These are phyloP conservation scores for Ispidina lecontei DNA, from an alignment of 2,797 vertebrate species.

Conservation along the genomic window DNA sequence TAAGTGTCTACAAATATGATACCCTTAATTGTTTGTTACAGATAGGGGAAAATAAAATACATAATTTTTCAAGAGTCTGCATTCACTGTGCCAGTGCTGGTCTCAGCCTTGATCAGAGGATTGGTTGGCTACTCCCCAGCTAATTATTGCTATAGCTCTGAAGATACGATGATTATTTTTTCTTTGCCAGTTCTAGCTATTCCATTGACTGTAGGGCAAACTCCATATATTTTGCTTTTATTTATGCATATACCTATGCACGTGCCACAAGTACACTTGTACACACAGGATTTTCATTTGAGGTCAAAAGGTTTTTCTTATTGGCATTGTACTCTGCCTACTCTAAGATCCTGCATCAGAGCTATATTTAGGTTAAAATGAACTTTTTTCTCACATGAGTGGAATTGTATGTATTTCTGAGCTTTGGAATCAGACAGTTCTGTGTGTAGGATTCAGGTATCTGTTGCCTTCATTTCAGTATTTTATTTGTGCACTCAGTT, in stretches of 20 bases:
- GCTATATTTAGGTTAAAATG: background rate
- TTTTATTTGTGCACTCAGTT: background rate
- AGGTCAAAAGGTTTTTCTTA: background rate
- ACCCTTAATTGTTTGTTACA: background rate
- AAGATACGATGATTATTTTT: background rate
- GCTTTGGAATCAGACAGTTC: background rate
- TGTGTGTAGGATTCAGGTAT: background rate
- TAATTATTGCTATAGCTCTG: background rate
- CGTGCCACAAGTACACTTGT: background rate
- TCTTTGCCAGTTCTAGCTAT: background rate
- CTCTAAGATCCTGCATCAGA: too few relatives aligned
- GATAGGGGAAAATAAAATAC: background rate
- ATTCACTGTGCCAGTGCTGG: background rate
- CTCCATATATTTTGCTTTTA: background rate
- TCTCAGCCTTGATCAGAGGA: background rate
- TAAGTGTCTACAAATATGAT: background rate
- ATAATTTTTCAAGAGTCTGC: background rate
- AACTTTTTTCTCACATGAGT: background rate
- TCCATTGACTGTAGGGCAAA: background rate
- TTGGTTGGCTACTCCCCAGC: background rate
- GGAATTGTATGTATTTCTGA: background rate
- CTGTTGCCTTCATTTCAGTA: background rate
- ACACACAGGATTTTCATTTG: background rate
- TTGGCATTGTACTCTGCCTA: background rate
- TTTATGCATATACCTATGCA: background rate